Conservation (phyloP, 1,140 invertebrate genomes). For the Trachymyrmex cornetzi region DNA sequence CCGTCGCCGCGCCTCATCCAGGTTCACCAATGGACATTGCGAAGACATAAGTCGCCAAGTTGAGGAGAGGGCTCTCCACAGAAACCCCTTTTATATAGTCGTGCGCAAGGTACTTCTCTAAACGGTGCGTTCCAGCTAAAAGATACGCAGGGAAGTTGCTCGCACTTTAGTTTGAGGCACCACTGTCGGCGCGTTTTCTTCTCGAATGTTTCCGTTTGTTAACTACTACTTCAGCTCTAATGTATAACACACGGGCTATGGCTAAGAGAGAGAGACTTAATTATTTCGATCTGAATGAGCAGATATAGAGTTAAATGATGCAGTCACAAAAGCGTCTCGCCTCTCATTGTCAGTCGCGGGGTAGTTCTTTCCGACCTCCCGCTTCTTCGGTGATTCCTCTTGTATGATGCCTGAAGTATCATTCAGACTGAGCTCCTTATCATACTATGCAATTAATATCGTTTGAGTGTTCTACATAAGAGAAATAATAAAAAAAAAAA, state of each 20-base stretch:
- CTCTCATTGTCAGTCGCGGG: conserved; percentile 1
- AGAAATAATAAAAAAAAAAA: conserved; percentile 31
- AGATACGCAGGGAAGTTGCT: not conserved
- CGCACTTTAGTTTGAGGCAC: not conserved
- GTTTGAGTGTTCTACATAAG: conserved; percentile 47
- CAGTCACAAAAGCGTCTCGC: conserved; percentile 15
- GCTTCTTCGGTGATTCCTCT: conserved; percentile 34
- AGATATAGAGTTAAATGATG: conserved; percentile 32
- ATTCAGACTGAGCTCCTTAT: conserved; percentile 54
- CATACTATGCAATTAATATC: conserved; percentile 55
- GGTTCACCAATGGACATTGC: conserved; percentile 86
- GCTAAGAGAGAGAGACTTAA: conserved; percentile 36
- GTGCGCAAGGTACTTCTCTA: conserved; percentile 77
- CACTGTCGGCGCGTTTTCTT: conserved; percentile 33
- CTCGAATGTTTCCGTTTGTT: conserved; percentile 37
- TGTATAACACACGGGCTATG: conserved; percentile 56
- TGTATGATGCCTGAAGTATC: conserved; percentile 28
- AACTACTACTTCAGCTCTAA: conserved; percentile 54
- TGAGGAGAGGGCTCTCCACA: not conserved
- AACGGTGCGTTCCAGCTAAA: conserved; percentile 62
- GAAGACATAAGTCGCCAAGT: conserved; percentile 82
- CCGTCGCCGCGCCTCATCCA: conserved; percentile 58
- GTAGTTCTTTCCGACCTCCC: not conserved
- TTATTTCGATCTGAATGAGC: conserved; percentile 48
- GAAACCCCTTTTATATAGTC: conserved; percentile 75